Percentiles rank a stretch among this genome's conserved stretches.
Conservation (phyloP, 2,113 vertebrate genomes). For the Phrynosoma blainvillii region DNA sequence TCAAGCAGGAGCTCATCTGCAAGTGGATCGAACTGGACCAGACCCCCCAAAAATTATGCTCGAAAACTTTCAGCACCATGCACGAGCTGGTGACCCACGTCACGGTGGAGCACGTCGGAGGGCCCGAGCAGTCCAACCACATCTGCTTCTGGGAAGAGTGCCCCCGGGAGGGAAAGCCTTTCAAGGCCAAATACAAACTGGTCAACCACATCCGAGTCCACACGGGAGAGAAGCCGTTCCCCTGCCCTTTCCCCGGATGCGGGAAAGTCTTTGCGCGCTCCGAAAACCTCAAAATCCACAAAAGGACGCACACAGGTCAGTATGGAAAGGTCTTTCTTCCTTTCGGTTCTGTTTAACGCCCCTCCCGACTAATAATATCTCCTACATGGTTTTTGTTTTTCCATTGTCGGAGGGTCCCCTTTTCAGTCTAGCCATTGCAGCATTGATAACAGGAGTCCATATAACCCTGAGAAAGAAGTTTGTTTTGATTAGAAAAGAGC, state of each 20-base stretch:
- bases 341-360: constrained; percentile 31
- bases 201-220: constrained; percentile 99
- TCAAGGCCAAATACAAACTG: constrained; percentile 99
- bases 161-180: constrained; percentile 96
- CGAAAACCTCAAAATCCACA: constrained; percentile 99
- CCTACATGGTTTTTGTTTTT: too few relatives aligned
- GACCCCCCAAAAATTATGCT: constrained; percentile 89
- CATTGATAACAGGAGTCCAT: neutral
- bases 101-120: constrained; percentile 98
- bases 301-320: constrained; percentile 99
- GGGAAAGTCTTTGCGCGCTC: constrained; percentile 99
- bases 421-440: constrained; percentile 53
- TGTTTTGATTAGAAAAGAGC: constrained; percentile 25
- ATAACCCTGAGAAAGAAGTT: neutral
- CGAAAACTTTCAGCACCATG: constrained; percentile 99
- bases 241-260: constrained; percentile 97
- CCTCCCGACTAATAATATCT: neutral
- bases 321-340: constrained; percentile 72
- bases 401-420: neutral
- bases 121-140: constrained; percentile 96
- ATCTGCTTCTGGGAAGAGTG: constrained; percentile 99
- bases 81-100: constrained; percentile 98
- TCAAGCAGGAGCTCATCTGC: constrained; percentile 99
- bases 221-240: constrained; percentile 99
- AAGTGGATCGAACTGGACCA: constrained; percentile 94